Evolutionary conservation across 1,140 invertebrate species (phyloP), one percentile per base, ranked within the genome.

Genomic region (Cydia amplana): DNA sequence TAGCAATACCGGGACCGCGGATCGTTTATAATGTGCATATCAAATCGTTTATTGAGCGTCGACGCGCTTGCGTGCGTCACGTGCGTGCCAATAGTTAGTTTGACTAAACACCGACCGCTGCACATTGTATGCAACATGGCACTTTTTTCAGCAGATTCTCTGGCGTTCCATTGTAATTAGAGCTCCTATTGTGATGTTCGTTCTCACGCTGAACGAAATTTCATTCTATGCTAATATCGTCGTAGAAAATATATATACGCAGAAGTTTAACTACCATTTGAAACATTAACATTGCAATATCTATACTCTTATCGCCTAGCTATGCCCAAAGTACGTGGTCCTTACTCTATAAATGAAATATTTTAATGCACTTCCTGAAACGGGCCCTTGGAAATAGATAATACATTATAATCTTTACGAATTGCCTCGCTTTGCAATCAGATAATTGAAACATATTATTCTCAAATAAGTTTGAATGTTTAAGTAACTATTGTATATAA

Each of bases 221-320:
- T 77, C 83, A 83, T 85, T 84, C 80, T 86, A 82, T 83, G 80
- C 79, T 80, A 84, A 85, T 87, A 76, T 75, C 74, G 76, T 82
- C 80, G 82, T 79, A 77, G 75, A 78, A 80, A 65, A 85, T 83
- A 82, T 75, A 77, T 81, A 78, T 23, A 72, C 72, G 70, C 76
- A 77, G 78, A 73, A 75, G 67, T 75, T 70, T 75, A 77, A 79
- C 73, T 4, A n/a, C 49, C 49, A 51, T 51, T 51, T 51, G n/a
- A 51, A 7, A 18, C 16, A 10, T 23, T 60, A 7, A 18, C 16
- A 10, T 23, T 60, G 55, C 9, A 60, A 18, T 16, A 14, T 55
- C 7, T 55, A 55, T 18, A 14, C 51, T 32, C 32, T 32, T 55
- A 46, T 9, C 36, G 36, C 9, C 36, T 40, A 36, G 32, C 32